Conservation (phyloP, 2,888 invertebrate species). For the Thecocarcelia acutangulata region DNA sequence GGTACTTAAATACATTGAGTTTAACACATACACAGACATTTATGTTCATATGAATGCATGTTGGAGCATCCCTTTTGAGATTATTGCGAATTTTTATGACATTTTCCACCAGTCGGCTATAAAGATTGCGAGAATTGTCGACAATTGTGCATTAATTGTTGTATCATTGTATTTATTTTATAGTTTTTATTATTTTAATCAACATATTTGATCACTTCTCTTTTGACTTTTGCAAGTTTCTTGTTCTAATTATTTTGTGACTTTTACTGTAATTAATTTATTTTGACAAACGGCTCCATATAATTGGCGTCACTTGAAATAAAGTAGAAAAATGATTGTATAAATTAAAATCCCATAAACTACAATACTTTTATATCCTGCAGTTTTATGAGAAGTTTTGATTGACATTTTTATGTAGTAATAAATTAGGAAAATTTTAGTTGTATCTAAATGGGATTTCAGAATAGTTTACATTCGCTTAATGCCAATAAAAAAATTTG, state of each 20-base stretch:
- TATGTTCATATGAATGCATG: not conserved
- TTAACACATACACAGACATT: not conserved
- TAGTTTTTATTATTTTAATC: slow-evolving; percentile 59
- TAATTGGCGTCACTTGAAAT: slow-evolving; percentile 42
- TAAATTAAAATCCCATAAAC: slow-evolving; percentile 33
- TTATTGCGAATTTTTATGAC: slow-evolving; percentile 53
- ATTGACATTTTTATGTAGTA: slow-evolving; percentile 38
- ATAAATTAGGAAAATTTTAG: slow-evolving; percentile 4
- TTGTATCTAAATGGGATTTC: not conserved
- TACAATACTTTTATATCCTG: slow-evolving; percentile 38
- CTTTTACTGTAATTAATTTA: slow-evolving; percentile 39
- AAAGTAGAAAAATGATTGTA: slow-evolving; percentile 16
- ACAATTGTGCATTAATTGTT: slow-evolving; percentile 63
- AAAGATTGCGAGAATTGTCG: slow-evolving; percentile 57
- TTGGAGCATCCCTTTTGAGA: slow-evolving; percentile 49
- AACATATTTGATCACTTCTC: slow-evolving; percentile 22
- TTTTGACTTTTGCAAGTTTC: not conserved
- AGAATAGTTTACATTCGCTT: not conserved
- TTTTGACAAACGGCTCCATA: slow-evolving; percentile 42
- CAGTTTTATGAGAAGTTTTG: slow-evolving; percentile 51
- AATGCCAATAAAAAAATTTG: too few relatives aligned
- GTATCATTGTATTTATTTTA: slow-evolving; percentile 54
- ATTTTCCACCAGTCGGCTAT: slow-evolving; percentile 54
- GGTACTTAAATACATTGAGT: slow-evolving; percentile 51
- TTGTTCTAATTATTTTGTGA: slow-evolving; percentile 25